Base-by-base conservation (phyloP, 2,888 invertebrate genomes). In the Lasioglossum zephyrum region DNA sequence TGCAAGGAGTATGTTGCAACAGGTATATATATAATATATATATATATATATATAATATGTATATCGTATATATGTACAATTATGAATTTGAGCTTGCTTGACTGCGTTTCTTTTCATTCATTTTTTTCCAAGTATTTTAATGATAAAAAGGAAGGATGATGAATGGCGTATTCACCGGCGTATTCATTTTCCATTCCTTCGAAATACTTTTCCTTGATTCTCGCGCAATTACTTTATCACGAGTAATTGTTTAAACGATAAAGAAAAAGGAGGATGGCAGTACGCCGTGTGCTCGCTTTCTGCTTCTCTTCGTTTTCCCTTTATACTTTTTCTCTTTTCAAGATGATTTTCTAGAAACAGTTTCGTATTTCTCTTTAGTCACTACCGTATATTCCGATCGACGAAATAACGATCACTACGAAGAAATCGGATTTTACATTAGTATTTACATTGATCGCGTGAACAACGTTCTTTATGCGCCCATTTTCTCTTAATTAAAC, bases 31-130 rank as follows among this genome's bases (percentile, higher is more conserved):
- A 90, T 90, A 81, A 73, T 74, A 80, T 79, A 80, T 87, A 91
- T 86, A 85, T 77, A 77, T 93, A 89, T 93, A 89, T 91, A 90
- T 90, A 88, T 88, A 82, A 77, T 88, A 86, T 92, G 90, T 93
- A 92, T 94, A 93, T 94, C 93, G 93, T 94, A 93, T 94, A 93
- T 95, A 95, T 95, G 92, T 95, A 95, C 95, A 95, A 93, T 94
- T 93, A 94, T 94, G 93, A 95, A 94, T 94, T 95, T 95, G 94
- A 94, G 94, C 94, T 94, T 93, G 92, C 91, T 94, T 93, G 92
- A 93, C 93, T 94, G 94, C 90, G 90, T 92, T 91, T 84, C 70
- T 41, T 70, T 73, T 84, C 70, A 18, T 70, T 73, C 11, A 4
- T 47, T 73, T 76, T 73, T 76, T 66, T 63, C 39, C 69, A 91